These are phyloP conservation scores for Chondrosia reniformis DNA, from an alignment of 37 sponge, comb jelly and placozoan genomes.

Conservation along the genomic window DNA sequence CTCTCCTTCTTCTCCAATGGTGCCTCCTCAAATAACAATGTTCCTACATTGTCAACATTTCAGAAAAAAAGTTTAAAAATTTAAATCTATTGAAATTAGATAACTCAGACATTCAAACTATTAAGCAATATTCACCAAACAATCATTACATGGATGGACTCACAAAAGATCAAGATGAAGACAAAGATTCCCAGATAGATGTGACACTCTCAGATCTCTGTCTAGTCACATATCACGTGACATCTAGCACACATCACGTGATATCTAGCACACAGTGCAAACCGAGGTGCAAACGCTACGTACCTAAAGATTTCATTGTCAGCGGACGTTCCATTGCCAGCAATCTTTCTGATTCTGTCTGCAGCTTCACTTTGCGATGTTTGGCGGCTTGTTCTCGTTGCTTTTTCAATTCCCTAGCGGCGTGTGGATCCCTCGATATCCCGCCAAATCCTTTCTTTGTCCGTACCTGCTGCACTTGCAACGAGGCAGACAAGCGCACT, in stretches of 20 bases:
- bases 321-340: neutral
- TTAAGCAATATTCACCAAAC: neutral
- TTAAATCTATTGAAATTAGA: too few species aligned
- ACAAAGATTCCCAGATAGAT: too few species aligned
- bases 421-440: neutral
- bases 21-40: neutral
- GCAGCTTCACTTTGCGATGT: neutral
- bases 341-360: neutral
- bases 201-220: too few species aligned
- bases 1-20: slow-evolving; percentile 14
- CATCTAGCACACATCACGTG: too few species aligned
- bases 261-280: too few species aligned
- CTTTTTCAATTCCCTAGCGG: too few species aligned
- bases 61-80: too few species aligned
- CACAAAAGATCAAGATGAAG: neutral
- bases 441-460: slow-evolving; percentile 13
- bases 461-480: neutral
- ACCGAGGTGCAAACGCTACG: too few species aligned
- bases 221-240: too few species aligned
- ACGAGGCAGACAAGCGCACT: too few species aligned
- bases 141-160: neutral
- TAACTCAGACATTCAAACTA: too few species aligned
- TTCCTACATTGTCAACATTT: neutral
- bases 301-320: neutral
- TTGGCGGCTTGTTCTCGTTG: neutral